Conservation (phyloP, 2,888 invertebrate genomes). For the Carcina quercana region DNA sequence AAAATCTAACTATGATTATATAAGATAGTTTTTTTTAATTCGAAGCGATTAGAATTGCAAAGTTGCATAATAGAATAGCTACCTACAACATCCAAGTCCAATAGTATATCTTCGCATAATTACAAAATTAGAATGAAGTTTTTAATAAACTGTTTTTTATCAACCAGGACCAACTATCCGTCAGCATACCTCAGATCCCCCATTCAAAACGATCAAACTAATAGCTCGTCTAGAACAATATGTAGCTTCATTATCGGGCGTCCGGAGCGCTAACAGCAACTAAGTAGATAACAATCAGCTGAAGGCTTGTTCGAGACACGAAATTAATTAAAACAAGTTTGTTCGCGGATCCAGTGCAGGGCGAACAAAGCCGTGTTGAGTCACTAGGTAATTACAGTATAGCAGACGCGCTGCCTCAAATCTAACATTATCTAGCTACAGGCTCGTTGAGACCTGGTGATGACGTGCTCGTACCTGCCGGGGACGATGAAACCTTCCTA, state of each 20-base stretch:
- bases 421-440: constrained; percentile 59
- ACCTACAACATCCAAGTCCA: too few species aligned
- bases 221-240: constrained; percentile 55
- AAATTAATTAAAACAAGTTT: constrained; percentile 76
- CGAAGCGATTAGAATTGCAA: too few species aligned
- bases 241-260: constrained; percentile 65
- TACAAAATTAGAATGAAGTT: too few species aligned
- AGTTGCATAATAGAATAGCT: too few species aligned
- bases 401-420: constrained; percentile 57
- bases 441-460: constrained; percentile 36
- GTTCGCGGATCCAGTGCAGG: constrained; percentile 73
- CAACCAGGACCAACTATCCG: too few species aligned
- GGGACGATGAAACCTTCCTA: too few species aligned
- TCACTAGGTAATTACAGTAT: constrained; percentile 69
- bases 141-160: too few species aligned
- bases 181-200: too few species aligned
- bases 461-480: too few species aligned
- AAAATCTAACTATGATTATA: too few species aligned
- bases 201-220: constrained; percentile 36
- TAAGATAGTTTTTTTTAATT: too few species aligned
- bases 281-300: constrained; percentile 73
- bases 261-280: constrained; percentile 68
- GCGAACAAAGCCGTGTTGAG: constrained; percentile 70
- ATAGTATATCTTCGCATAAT: too few species aligned
- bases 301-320: constrained; percentile 73